Conservation (phyloP, 2,113 vertebrate genomes). For the Aplodontia rufa region DNA sequence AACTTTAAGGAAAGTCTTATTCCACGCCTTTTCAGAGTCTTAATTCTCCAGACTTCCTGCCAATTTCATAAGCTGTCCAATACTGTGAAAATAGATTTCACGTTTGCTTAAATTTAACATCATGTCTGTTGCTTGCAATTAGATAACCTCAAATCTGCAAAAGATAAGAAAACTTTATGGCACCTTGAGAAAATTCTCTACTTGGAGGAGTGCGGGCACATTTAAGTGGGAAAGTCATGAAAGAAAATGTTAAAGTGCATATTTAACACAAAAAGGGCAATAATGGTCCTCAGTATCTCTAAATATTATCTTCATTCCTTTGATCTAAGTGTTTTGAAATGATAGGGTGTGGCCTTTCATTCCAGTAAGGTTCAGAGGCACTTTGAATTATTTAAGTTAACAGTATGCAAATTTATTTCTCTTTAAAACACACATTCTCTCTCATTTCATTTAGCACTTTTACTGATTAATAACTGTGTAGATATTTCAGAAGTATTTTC, state of each 20-base stretch:
- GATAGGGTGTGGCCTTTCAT: neutral
- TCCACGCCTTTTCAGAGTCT: neutral
- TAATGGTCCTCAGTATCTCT: neutral
- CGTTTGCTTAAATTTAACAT: neutral
- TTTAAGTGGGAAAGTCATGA: neutral
- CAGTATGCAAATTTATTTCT: neutral
- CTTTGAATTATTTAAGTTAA: neutral
- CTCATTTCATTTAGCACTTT: neutral
- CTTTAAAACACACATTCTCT: neutral
- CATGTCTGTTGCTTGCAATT: neutral
- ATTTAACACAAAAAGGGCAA: neutral
- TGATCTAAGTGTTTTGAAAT: neutral
- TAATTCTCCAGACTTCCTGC: neutral
- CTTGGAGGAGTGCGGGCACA: neutral
- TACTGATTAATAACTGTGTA: neutral
- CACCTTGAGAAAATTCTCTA: neutral
- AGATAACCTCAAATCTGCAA: neutral
- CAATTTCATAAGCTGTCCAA: neutral
- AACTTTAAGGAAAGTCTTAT: neutral
- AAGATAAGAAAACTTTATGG: neutral
- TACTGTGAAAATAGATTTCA: neutral
- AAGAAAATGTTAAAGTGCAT: neutral
- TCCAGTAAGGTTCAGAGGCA: neutral
- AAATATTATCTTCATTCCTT: slow-evolving; percentile 1
- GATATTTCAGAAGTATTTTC: neutral